Percentiles rank a stretch among this genome's conserved stretches.
Evolutionary conservation across 2,888 invertebrate species (phyloP).

Genomic region (Agrochola macilenta): DNA sequence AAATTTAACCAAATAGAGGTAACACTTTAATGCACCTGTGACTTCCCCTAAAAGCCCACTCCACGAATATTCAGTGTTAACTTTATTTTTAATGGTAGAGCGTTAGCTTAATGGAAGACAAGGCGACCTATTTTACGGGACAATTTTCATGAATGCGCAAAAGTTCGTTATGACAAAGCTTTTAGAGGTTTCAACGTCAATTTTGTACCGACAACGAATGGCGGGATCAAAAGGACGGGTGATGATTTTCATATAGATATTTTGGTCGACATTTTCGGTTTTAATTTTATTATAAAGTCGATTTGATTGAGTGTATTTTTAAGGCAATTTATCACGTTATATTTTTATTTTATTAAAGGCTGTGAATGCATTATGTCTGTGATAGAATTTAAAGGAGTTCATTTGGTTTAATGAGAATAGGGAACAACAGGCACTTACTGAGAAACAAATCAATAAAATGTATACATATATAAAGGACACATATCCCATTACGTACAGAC

Average conservation of each 20-base stretch:
- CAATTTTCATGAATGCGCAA: conserved; percentile 85
- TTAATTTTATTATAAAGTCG: conserved; percentile 36
- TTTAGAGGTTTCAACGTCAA: conserved; percentile 80
- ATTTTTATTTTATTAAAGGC: neutral
- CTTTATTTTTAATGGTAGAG: conserved; percentile 87
- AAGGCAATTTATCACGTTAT: conserved; percentile 1
- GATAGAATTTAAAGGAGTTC: neutral
- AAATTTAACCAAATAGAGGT: conserved; percentile 83
- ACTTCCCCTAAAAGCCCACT: conserved; percentile 85
- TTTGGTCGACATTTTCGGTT: conserved; percentile 59
- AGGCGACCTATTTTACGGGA: conserved; percentile 87
- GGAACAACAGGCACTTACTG: neutral
- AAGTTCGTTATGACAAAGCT: conserved; percentile 86
- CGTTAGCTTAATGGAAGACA: conserved; percentile 87
- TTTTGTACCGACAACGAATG: conserved; percentile 69
- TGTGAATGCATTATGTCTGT: neutral
- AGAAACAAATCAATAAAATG: neutral
- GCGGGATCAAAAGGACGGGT: conserved; percentile 63
- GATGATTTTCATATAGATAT: conserved; percentile 63
- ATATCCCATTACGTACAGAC: conserved; percentile 11
- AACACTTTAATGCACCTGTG: conserved; percentile 87
- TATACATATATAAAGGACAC: conserved; percentile 1
- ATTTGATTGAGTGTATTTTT: conserved; percentile 38
- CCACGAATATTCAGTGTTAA: conserved; percentile 79
- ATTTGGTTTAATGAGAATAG: too few relatives aligned